phyloP scores from a whole-genome alignment of 2,888 invertebrate genomes.

The Gerosis bhagava region DNA sequence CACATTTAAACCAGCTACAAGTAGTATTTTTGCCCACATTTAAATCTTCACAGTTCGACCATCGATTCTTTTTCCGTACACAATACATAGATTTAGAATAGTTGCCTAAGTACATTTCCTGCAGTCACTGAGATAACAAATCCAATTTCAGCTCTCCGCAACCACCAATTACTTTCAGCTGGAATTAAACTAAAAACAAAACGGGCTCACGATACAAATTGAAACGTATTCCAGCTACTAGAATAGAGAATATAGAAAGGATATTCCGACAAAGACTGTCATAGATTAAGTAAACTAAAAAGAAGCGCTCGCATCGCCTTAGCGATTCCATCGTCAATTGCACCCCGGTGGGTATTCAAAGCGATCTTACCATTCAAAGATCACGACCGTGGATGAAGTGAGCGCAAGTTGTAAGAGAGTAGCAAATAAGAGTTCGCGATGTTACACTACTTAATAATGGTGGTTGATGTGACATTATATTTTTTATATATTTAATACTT shows the following conservation, averaged over 20 bases:
- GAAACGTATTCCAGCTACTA: conserved; percentile 25
- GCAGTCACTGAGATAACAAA: conserved; percentile 21
- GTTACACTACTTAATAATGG: no score
- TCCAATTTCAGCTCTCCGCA: conserved; percentile 13
- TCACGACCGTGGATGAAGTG: conserved; percentile 54
- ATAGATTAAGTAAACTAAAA: conserved; percentile 53
- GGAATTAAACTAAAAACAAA: conserved; percentile 21
- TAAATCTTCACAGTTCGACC: no score
- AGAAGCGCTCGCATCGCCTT: conserved; percentile 58
- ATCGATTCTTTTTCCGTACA: no score
- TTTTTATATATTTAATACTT: no score
- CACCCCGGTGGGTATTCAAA: conserved; percentile 73
- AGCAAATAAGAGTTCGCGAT: neutral
- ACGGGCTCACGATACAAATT: conserved; percentile 20
- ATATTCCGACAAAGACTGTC: conserved; percentile 34
- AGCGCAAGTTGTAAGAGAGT: conserved; percentile 34
- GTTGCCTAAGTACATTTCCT: neutral
- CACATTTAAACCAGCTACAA: no score
- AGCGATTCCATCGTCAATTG: conserved; percentile 70
- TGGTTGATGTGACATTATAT: no score
- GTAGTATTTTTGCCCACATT: no score
- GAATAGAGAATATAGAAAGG: conserved; percentile 19
- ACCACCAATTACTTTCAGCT: conserved; percentile 22
- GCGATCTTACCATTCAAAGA: conserved; percentile 70
- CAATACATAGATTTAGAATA: no score